Percentiles rank a stretch among this genome's conserved stretches.
Evolutionary conservation across 23 tunicate species (phyloP).

Genomic region (Aplidium turbinatum): DNA sequence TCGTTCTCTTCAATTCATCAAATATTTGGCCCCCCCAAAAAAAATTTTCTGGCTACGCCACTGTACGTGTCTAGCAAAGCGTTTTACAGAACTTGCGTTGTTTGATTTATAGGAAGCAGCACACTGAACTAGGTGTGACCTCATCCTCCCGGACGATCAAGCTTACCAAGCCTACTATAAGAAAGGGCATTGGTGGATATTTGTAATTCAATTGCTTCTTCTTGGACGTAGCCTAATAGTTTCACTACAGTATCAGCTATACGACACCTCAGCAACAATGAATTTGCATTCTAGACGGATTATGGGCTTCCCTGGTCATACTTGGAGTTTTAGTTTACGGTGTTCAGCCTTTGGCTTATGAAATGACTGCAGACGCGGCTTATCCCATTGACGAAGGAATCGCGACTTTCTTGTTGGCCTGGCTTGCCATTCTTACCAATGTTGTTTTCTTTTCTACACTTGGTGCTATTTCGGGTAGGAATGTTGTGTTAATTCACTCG

Average conservation of each 20-base stretch:
- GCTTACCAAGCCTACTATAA: background rate
- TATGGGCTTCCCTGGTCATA: constrained; percentile 15
- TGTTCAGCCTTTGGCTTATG: constrained; percentile 30
- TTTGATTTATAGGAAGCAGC: too few relatives aligned
- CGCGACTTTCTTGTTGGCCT: constrained; percentile 23
- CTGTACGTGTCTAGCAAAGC: too few relatives aligned
- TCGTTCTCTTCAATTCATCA: too few relatives aligned
- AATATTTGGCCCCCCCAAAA: too few relatives aligned
- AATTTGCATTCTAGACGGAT: constrained; percentile 19
- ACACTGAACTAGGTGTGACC: too few relatives aligned
- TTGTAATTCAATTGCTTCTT: too few relatives aligned
- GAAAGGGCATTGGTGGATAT: background rate
- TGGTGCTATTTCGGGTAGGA: background rate
- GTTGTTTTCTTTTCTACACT: constrained; percentile 4
- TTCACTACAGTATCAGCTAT: too few relatives aligned
- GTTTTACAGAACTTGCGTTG: too few relatives aligned
- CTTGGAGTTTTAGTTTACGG: constrained; percentile 12
- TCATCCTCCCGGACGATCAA: too few relatives aligned
- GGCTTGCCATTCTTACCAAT: constrained; percentile 35
- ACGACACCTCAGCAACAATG: background rate
- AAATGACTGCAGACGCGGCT: constrained; percentile 37
- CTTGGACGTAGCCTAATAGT: too few relatives aligned
- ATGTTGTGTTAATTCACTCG: background rate
- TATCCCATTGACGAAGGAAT: constrained; percentile 64
- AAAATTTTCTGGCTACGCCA: too few relatives aligned